Conservation (phyloP, 1,140 invertebrate genomes). For the Dinoponera quadriceps region DNA sequence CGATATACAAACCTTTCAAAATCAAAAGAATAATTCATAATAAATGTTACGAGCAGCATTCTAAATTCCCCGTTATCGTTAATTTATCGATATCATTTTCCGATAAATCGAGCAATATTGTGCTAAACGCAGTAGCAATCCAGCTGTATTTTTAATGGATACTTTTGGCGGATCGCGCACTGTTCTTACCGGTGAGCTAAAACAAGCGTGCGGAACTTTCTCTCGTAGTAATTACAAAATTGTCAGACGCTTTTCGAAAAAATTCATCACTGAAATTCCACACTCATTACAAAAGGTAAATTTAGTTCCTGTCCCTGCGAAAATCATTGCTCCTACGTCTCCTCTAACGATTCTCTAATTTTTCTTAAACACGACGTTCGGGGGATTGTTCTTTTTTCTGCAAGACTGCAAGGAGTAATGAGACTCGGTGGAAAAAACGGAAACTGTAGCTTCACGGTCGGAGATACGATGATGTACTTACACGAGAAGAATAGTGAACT, state of each 20-base stretch:
- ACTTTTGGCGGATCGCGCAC: neutral
- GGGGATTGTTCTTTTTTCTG: neutral
- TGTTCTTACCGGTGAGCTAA: neutral
- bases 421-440: slow-evolving; percentile 1
- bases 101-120: too few species aligned
- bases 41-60: neutral
- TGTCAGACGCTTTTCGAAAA: neutral
- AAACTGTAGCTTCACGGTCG: neutral
- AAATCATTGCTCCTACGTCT: neutral
- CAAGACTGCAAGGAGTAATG: neutral
- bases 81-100: too few species aligned
- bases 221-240: neutral
- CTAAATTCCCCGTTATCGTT: too few species aligned
- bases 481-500: slow-evolving; percentile 2
- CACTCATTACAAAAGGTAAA: neutral
- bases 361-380: neutral
- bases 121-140: neutral
- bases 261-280: neutral
- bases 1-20: neutral
- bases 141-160: neutral
- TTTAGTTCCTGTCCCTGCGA: neutral
- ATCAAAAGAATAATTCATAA: neutral
- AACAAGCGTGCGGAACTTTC: slow-evolving; percentile 14
- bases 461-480: slow-evolving; percentile 40
- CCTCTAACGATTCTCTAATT: slow-evolving; percentile 45